These are phyloP conservation scores for Drosophila ananassae DNA, from an alignment of 1,140 invertebrate species.

Conservation along the genomic window DNA sequence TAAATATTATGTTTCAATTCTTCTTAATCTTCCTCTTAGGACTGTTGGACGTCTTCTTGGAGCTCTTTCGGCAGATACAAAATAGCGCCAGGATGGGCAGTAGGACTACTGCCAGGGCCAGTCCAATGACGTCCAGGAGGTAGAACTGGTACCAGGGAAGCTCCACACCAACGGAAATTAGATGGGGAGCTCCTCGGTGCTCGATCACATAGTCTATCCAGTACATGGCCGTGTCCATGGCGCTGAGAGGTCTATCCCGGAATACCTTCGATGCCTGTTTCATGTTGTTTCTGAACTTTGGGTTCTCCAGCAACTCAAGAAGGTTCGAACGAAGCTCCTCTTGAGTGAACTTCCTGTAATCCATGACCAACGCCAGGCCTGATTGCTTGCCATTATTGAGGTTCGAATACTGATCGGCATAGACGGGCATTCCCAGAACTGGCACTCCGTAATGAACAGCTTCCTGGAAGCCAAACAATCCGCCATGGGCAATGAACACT, in stretches of 20 bases:
- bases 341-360: conserved; percentile 71
- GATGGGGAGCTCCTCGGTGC: conserved; percentile 86
- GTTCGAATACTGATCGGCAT: conserved; percentile 85
- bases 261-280: conserved; percentile 84
- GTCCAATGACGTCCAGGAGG: conserved; percentile 85
- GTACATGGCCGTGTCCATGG: conserved; percentile 86
- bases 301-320: conserved; percentile 84
- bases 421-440: conserved; percentile 87
- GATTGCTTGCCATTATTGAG: conserved; percentile 46
- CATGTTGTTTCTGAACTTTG: conserved; percentile 82
- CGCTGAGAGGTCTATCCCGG: conserved; percentile 85
- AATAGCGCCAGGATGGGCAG: conserved; percentile 87
- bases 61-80: conserved; percentile 84
- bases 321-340: conserved; percentile 79
- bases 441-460: conserved; percentile 86
- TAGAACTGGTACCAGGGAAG: conserved; percentile 87
- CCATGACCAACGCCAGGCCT: conserved; percentile 55
- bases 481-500: conserved; percentile 87
- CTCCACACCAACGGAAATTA: conserved; percentile 85
- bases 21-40: conserved; percentile 35
- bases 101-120: conserved; percentile 59
- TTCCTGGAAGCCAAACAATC: conserved; percentile 86
- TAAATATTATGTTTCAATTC: conserved; percentile 44
- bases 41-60: conserved; percentile 4
- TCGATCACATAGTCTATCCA: conserved; percentile 88